These are phyloP conservation scores for Otocyon megalotis DNA, from an alignment of 2,113 vertebrate species.

Conservation along the genomic window DNA sequence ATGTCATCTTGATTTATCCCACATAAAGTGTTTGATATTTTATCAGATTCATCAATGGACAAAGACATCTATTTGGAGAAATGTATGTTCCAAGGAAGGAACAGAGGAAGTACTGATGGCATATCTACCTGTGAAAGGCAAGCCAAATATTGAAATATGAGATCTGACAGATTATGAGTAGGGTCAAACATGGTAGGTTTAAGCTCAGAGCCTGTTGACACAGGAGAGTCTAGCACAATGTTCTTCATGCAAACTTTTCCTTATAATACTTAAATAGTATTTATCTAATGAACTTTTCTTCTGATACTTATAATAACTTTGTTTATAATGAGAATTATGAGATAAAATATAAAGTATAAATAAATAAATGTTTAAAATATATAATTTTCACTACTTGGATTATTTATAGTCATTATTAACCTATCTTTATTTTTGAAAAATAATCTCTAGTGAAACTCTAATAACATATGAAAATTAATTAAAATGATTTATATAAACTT, in stretches of 20 bases:
- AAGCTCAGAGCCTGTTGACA: neutral
- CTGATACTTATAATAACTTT: neutral
- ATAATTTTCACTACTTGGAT: neutral
- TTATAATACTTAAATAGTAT: neutral
- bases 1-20: neutral
- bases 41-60: neutral
- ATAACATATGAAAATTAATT: neutral
- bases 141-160: neutral
- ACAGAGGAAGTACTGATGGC: conserved; percentile 26
- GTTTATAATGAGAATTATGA: neutral
- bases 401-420: neutral
- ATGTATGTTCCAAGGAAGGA: neutral
- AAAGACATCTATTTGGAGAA: neutral
- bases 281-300: neutral
- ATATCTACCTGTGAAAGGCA: neutral
- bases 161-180: neutral
- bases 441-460: neutral
- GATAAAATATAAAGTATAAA: neutral
- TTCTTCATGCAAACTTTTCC: neutral
- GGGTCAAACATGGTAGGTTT: neutral
- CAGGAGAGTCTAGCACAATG: neutral
- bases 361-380: neutral
- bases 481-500: neutral
- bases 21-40: neutral
- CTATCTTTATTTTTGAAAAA: neutral